Evolutionary conservation across 2,888 invertebrate genomes (phyloP).

Genomic region (Diplolepis rosae): DNA sequence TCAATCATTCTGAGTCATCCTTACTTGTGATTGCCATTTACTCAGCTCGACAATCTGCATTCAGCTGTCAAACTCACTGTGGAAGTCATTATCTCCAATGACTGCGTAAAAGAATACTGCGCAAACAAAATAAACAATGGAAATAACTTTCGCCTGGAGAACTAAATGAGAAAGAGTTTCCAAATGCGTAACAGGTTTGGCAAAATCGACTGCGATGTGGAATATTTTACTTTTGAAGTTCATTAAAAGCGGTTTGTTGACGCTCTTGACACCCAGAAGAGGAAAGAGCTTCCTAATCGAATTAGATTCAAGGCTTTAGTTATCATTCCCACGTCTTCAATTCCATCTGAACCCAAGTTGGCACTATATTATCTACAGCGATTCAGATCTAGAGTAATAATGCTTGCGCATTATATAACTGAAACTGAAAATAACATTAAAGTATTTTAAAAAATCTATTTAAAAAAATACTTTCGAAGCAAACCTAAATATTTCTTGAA

Average conservation of each 20-base stretch:
- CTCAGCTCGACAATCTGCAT: background rate
- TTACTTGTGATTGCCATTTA: background rate
- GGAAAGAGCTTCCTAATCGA: constrained; percentile 68
- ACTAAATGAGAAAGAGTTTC: background rate
- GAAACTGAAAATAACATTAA: background rate
- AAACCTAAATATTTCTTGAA: too few relatives aligned
- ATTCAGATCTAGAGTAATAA: background rate
- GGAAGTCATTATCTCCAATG: constrained; percentile 12
- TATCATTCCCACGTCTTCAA: constrained; percentile 65
- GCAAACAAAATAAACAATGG: background rate
- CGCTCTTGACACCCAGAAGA: constrained; percentile 36
- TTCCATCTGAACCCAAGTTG: constrained; percentile 64
- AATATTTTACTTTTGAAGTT: background rate
- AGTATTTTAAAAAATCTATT: too few relatives aligned
- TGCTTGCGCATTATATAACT: background rate
- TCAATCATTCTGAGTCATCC: constrained; percentile 21
- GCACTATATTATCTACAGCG: constrained; percentile 39
- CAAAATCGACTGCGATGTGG: background rate
- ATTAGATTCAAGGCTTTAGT: constrained; percentile 66
- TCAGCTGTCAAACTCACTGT: constrained; percentile 18
- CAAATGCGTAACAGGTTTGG: background rate
- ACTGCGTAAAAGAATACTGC: background rate
- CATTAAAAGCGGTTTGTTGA: background rate
- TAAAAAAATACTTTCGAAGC: too few relatives aligned
- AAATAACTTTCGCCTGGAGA: background rate